Conservation (phyloP, 2,797 vertebrate species). For the Dallia pectoralis region DNA sequence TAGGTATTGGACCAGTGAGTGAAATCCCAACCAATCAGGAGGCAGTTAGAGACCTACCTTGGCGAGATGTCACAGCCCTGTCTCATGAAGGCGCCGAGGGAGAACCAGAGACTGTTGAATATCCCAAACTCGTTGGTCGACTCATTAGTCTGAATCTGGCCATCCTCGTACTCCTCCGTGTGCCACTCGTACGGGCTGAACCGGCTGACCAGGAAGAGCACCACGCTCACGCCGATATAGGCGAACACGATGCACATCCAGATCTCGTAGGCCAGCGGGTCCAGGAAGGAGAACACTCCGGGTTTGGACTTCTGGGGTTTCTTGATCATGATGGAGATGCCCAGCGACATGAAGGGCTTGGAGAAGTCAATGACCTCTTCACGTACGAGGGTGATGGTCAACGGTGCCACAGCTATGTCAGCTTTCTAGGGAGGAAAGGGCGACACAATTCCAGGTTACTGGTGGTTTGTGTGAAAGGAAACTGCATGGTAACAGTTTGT, state of each 20-base stretch:
- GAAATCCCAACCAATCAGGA: neutral
- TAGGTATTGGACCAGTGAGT: neutral
- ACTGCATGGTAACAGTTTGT: neutral
- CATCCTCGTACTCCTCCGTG: constrained; percentile 98
- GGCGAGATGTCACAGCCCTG: constrained; percentile 87
- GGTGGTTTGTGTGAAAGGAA: no score
- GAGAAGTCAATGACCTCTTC: constrained; percentile 99
- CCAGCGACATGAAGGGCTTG: constrained; percentile 99
- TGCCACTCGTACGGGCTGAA: constrained; percentile 99
- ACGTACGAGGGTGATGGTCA: constrained; percentile 97
- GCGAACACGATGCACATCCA: constrained; percentile 99
- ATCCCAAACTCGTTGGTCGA: constrained; percentile 99
- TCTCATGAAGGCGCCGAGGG: constrained; percentile 85
- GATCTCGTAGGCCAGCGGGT: constrained; percentile 98
- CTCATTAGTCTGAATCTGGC: constrained; percentile 98
- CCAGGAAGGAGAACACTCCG: constrained; percentile 98
- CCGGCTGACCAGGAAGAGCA: constrained; percentile 99
- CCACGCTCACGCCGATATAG: constrained; percentile 99
- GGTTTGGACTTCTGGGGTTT: constrained; percentile 99
- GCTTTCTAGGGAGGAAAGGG: constrained; percentile 83
- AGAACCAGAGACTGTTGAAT: constrained; percentile 99
- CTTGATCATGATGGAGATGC: constrained; percentile 99
- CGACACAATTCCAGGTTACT: neutral
- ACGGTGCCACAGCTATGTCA: constrained; percentile 95
- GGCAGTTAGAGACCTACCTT: constrained; percentile 72